These are phyloP conservation scores for Philopedon plagiatum DNA, from an alignment of 2,888 invertebrate species.

Conservation along the genomic window DNA sequence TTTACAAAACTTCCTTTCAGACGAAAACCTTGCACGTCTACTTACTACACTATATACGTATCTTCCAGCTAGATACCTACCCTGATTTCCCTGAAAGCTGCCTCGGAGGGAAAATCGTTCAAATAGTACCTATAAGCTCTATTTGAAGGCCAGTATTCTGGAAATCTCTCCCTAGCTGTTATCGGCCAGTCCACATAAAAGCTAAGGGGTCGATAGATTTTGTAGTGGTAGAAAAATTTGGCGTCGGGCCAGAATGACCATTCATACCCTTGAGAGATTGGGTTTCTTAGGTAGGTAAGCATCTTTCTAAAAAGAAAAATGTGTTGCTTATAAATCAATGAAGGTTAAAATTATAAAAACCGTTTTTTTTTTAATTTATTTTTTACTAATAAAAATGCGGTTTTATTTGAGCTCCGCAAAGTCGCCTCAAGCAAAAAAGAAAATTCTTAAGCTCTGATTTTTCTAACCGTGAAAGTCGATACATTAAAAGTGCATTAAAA, in stretches of 20 bases:
- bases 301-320: constrained; percentile 49
- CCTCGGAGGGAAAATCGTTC: constrained; percentile 55
- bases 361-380: background rate
- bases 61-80: constrained; percentile 49
- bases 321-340: no score
- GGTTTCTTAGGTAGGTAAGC: constrained; percentile 59
- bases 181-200: constrained; percentile 58
- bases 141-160: constrained; percentile 57
- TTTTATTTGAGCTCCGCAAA: no score
- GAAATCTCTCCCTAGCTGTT: constrained; percentile 57
- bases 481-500: no score
- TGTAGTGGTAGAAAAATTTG: constrained; percentile 59
- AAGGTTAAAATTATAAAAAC: background rate
- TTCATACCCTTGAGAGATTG: constrained; percentile 56
- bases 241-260: constrained; percentile 60
- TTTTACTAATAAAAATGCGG: background rate
- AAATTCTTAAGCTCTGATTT: no score
- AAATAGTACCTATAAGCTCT: constrained; percentile 58
- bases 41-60: no score
- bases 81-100: constrained; percentile 57
- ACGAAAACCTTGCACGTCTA: no score
- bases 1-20: no score
- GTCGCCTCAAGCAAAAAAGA: no score
- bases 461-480: no score
- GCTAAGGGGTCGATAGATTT: constrained; percentile 58